phyloP scores from a whole-genome alignment of 2,888 invertebrate genomes.

The Plebejus argus region DNA sequence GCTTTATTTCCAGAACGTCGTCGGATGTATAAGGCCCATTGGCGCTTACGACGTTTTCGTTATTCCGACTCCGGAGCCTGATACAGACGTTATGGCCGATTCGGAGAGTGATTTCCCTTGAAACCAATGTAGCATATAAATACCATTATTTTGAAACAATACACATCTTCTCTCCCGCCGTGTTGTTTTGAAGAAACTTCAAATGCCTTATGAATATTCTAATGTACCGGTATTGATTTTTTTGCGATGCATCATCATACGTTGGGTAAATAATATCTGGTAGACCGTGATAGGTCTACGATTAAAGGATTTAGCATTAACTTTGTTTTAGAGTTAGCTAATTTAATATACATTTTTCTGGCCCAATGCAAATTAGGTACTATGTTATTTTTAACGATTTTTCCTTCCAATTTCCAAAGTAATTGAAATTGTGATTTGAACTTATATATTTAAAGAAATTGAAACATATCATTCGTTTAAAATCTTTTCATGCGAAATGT shows the following conservation, averaged over 20 bases:
- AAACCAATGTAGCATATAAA: constrained; percentile 80
- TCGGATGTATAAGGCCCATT: constrained; percentile 48
- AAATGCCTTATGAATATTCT: constrained; percentile 58
- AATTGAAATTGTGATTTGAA: not conserved
- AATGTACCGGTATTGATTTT: constrained; percentile 46
- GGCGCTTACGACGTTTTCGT: constrained; percentile 50
- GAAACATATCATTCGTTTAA: constrained; percentile 13
- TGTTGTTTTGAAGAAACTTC: constrained; percentile 62
- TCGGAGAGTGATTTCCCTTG: constrained; percentile 78
- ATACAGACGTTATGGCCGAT: constrained; percentile 70
- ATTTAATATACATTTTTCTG: no score
- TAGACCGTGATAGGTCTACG: no score
- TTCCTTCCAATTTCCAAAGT: not conserved
- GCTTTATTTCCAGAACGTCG: constrained; percentile 52
- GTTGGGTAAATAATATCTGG: no score
- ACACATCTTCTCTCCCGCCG: constrained; percentile 63
- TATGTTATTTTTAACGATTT: not conserved
- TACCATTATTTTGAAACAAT: constrained; percentile 79
- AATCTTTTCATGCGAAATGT: constrained; percentile 20
- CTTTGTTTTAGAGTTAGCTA: no score
- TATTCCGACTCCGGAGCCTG: constrained; percentile 47
- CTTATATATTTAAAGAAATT: not conserved
- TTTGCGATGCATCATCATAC: constrained; percentile 4
- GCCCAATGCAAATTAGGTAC: no score
- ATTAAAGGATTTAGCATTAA: no score